phyloP scores from a whole-genome alignment of 2,797 vertebrate species.

The Microtus agrestis region DNA sequence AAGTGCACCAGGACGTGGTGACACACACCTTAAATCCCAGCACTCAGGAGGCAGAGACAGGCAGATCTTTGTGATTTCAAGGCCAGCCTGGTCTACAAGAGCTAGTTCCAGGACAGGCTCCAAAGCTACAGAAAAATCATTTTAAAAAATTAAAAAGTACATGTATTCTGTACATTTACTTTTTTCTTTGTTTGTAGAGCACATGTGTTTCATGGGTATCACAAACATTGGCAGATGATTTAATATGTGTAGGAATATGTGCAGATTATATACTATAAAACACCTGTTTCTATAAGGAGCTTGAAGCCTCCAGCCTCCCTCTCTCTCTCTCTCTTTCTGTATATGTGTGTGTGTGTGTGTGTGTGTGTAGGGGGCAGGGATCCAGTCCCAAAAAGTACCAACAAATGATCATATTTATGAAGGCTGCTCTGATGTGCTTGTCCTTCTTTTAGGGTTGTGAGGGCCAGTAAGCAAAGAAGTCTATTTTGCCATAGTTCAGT shows the following conservation, averaged over 20 bases:
- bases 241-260: not conserved
- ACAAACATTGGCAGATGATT: not conserved
- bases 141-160: not conserved
- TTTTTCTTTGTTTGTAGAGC: not conserved
- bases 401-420: not conserved
- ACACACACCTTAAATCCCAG: no score
- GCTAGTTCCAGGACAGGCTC: no score
- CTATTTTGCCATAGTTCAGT: not conserved
- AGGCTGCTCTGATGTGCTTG: not conserved
- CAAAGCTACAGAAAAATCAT: no score
- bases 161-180: not conserved
- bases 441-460: not conserved
- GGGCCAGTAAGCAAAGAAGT: not conserved
- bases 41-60: no score
- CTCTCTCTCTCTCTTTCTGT: not conserved
- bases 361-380: no score
- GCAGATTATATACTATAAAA: not conserved
- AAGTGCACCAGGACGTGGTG: rapidly evolving
- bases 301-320: not conserved
- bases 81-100: no score
- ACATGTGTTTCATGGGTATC: not conserved
- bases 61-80: no score
- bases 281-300: not conserved
- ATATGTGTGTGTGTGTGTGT: not conserved
- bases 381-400: not conserved